Percentiles rank a stretch among this genome's conserved stretches.
phyloP scores from a whole-genome alignment of 2,797 vertebrate species.

The Orestias chungarensis region DNA sequence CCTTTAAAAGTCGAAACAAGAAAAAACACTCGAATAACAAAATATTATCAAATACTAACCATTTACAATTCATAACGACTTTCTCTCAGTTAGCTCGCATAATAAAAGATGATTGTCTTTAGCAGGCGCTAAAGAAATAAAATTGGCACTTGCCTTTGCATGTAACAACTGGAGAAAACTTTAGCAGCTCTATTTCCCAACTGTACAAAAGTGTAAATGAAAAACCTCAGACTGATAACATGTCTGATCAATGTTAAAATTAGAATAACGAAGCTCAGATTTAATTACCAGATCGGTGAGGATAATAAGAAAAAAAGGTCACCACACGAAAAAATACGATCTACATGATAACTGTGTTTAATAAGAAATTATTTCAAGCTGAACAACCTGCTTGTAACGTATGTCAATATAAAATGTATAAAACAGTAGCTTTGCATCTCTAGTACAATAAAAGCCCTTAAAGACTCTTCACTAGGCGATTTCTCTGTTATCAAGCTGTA shows the following conservation, averaged over 20 bases:
- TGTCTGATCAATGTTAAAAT: neutral
- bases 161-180: neutral
- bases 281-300: neutral
- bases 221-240: neutral
- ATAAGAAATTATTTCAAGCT: neutral
- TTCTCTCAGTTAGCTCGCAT: neutral
- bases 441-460: neutral
- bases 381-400: neutral
- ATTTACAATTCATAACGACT: neutral
- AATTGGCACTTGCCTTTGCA: neutral
- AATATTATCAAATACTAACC: neutral
- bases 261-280: neutral
- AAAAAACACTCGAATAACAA: neutral
- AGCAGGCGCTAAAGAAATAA: neutral
- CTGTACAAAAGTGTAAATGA: neutral
- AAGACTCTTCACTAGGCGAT: neutral
- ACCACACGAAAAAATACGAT: neutral
- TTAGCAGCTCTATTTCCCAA: neutral
- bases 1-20: neutral
- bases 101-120: neutral
- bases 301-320: neutral
- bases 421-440: neutral
- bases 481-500: constrained; percentile 6
- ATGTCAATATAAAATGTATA: neutral
- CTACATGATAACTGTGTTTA: neutral